Conservation (phyloP, 2,888 invertebrate genomes). For the Folsomia candida region DNA sequence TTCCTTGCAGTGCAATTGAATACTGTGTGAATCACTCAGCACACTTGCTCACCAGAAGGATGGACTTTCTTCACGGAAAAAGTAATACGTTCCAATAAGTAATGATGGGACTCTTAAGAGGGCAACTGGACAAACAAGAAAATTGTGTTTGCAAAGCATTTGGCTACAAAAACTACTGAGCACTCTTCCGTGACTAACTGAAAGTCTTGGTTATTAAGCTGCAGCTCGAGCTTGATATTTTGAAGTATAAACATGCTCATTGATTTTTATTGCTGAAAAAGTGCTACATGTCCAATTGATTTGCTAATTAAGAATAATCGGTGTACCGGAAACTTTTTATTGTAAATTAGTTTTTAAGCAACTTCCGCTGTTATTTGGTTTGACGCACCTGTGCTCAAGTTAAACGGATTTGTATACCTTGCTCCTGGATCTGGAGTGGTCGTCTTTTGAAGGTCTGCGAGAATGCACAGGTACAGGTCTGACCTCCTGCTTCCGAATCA, state of each 20-base stretch:
- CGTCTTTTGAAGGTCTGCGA: constrained; percentile 45
- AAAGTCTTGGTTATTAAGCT: neutral
- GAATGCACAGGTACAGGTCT: constrained; percentile 41
- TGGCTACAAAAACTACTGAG: neutral
- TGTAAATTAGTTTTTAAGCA: too few species aligned
- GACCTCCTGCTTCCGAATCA: constrained; percentile 46
- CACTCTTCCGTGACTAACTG: neutral
- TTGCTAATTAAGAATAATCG: too few species aligned
- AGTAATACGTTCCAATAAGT: neutral
- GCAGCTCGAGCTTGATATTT: too few species aligned
- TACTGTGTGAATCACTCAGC: neutral
- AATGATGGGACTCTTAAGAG: too few species aligned
- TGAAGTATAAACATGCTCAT: too few species aligned
- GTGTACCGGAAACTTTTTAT: too few species aligned
- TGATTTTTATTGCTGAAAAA: too few species aligned
- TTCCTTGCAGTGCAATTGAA: too few species aligned
- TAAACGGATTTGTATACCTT: too few species aligned
- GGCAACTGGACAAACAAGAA: neutral
- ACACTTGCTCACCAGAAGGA: neutral
- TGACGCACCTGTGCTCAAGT: too few species aligned
- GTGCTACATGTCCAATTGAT: too few species aligned
- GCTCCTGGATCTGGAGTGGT: constrained; percentile 48
- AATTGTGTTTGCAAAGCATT: neutral
- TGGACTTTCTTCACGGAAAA: neutral
- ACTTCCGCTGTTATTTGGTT: too few species aligned